Percentiles rank a stretch among this genome's conserved stretches.
Evolutionary conservation across 1,140 invertebrate species (phyloP).

Genomic region (Drusus annulatus): DNA sequence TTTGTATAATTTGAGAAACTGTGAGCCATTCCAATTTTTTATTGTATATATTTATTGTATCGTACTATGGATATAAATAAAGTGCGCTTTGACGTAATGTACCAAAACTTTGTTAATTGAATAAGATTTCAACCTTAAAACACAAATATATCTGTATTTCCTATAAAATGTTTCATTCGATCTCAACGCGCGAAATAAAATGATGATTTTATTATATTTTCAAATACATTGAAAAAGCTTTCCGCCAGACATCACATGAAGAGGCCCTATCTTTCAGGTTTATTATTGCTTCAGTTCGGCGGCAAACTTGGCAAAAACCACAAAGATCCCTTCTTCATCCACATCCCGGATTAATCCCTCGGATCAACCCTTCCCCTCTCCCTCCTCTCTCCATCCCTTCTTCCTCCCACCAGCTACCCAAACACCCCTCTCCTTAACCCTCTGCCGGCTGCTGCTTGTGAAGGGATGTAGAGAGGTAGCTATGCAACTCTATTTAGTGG

Average conservation of each 20-base stretch:
- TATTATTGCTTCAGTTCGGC: slow-evolving; percentile 45
- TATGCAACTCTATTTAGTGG: not conserved
- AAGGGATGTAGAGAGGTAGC: not conserved
- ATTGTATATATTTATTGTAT: no score
- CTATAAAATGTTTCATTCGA: no score
- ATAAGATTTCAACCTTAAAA: no score
- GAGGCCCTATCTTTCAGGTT: slow-evolving; percentile 40
- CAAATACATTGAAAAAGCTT: slow-evolving; percentile 30
- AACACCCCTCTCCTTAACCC: slow-evolving; percentile 16
- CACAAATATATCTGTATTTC: no score
- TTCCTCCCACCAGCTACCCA: not conserved
- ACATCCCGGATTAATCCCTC: slow-evolving; percentile 57
- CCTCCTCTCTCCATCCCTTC: not conserved
- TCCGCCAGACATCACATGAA: slow-evolving; percentile 28
- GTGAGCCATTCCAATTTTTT: no score
- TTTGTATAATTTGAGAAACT: no score
- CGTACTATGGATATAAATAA: no score
- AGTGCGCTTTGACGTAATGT: no score
- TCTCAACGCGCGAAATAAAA: no score
- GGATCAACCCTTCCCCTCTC: slow-evolving; percentile 39
- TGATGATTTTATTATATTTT: not conserved
- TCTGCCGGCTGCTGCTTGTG: not conserved
- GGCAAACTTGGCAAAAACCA: slow-evolving; percentile 57
- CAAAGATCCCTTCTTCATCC: slow-evolving; percentile 50
- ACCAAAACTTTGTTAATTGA: no score